Base-by-base conservation (phyloP, 2,888 invertebrate genomes). In the Hylaea fasciaria region DNA sequence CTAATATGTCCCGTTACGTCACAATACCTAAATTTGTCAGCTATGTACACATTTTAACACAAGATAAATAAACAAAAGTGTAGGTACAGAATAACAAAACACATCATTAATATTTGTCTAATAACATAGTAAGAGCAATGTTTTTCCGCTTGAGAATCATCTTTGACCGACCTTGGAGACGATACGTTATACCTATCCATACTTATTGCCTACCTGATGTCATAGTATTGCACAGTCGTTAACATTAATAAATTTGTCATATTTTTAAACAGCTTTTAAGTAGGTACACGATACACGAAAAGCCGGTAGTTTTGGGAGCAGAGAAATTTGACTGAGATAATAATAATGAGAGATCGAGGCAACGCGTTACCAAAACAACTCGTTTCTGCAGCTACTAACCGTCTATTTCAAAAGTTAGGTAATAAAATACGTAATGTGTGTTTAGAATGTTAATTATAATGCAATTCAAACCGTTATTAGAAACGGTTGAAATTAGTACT, bases 121-220 rank as follows among this genome's bases (percentile, higher is more conserved):
- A 32, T 32, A 32, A 48, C 13, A 46, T 52, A 54, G 55, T 57
- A 57, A 60, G 64, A 57, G 54, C 57, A 40, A 41, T 52, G 56
- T 62, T 56, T 62, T 55, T 55, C 14, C 35, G 58, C 52, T 64
- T 32, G 35, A 46, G 39, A 35, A 49, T 59, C n/a, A 66, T 58
- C 52, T 52, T 59, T 60, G 62, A 49, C 55, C 60, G 64, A 64
- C 66, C 66, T 68, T 68, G 62, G 16, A 43, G 50, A 56, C 41
- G 22, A 44, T 53, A 45, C 51, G 43, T 55, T 51, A 28, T 46
- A 28, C 32, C 32, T 32, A 32, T 32, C 3, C 47, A 41, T 43
- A 47, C 52, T 51, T 51, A 57, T 56, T 28, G 56, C 57, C 49
- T 59, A 47, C 53, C 48, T 65, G 63, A 61, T 57, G 57, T 61